Base-by-base conservation (phyloP, 2,888 invertebrate genomes). In the Drosophila cyrtoloma region DNA sequence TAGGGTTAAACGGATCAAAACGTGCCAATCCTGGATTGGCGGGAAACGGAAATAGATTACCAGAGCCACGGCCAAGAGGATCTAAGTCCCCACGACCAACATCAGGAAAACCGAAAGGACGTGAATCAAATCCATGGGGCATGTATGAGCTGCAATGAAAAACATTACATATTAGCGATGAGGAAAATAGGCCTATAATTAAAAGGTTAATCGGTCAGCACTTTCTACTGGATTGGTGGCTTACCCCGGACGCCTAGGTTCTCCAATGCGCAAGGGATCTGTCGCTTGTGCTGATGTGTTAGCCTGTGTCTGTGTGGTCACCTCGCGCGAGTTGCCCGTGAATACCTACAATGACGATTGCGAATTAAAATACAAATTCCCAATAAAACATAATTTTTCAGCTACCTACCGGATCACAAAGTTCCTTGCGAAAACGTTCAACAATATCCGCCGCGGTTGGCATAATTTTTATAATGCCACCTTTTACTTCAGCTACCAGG, bases 1-100 rank as follows among this genome's bases (percentile, higher is more conserved):
- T 95, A 0, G 97, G 97, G 0, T 96, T 96, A 92, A 97, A 96
- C 0, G 97, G 98, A 94, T 98, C 97, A 92, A 97, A 98, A 66
- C 85, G 85, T 0, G 89, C 82, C 52, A 70, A 35, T 14, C 76
- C 71, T 3, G 67, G 33, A 53, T 57, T 65, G 0, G 58, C 61
- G 0, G 65, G 61, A 30, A 91, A 86, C 1, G 81, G 72, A 66
- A 90, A 92, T 9, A 93, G 75, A 75, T 90, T 93, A 69, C 92
- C 93, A 69, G 87, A 77, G 58, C 93, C 92, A 69, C 95, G 94
- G 51, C 93, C 94, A 19, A 97, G 95, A 0, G 98, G 98, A 93
- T 97, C 96, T 87, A 98, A 93, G 93, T 98, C 98, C 64, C 96
- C 95, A 51, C 96, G 94, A 0, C 98, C 98, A 66, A 97, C 93